A percentile compares a stretch with the other conserved stretches of the same genome.
phyloP scores from a whole-genome alignment of 2,113 vertebrate species.

The Chaenogobius annularis region DNA sequence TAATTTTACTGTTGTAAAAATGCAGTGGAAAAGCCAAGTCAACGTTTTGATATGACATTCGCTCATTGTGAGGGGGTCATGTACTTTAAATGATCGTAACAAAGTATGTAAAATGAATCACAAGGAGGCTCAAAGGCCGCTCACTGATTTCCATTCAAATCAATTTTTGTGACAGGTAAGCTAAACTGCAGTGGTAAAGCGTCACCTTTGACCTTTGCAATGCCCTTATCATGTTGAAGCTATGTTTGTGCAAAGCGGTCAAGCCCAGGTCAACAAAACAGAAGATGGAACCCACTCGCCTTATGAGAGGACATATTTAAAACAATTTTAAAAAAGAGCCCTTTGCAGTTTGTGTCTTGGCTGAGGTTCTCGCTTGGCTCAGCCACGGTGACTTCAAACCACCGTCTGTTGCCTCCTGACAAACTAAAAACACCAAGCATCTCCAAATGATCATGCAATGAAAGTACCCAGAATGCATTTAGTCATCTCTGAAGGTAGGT shows the following conservation, averaged over 20 bases:
- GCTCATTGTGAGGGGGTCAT: slow-evolving; percentile 2
- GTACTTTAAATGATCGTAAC: background rate
- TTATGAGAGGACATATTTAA: background rate
- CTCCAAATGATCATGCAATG: background rate
- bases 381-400: slow-evolving; percentile 17
- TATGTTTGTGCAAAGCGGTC: slow-evolving; percentile 31
- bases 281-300: slow-evolving; percentile 6
- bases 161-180: slow-evolving; percentile 14
- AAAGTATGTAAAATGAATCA: slow-evolving; percentile 5
- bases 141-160: slow-evolving; percentile 3
- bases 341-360: slow-evolving; percentile 24
- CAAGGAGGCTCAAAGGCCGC: slow-evolving; percentile 15
- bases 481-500: slow-evolving; percentile 28
- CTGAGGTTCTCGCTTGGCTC: slow-evolving; percentile 25
- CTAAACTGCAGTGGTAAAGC: slow-evolving; percentile 14
- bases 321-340: slow-evolving; percentile 4
- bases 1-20: background rate
- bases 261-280: slow-evolving; percentile 31
- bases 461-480: background rate
- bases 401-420: slow-evolving; percentile 55
- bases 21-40: background rate
- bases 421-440: background rate
- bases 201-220: slow-evolving; percentile 45
- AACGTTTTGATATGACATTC: background rate
- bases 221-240: slow-evolving; percentile 22